These are phyloP conservation scores for Drosophila orosa DNA, from an alignment of 1,140 invertebrate genomes.

Conservation along the genomic window DNA sequence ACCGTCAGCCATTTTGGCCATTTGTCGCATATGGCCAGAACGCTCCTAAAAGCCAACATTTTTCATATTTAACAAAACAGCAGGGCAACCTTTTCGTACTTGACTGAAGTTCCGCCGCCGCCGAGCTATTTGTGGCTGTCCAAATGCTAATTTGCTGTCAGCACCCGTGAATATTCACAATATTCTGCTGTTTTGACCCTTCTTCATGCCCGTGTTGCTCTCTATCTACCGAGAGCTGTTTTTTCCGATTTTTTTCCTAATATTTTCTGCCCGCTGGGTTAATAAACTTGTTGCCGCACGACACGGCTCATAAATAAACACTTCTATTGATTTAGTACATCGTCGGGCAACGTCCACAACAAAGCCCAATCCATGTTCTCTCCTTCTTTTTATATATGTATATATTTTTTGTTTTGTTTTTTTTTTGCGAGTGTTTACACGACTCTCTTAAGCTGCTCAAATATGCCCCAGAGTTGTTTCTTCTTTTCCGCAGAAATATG, in stretches of 20 bases:
- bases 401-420: not conserved
- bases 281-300: conserved; percentile 71
- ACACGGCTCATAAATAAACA: conserved; percentile 65
- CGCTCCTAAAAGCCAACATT: conserved; percentile 10
- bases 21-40: conserved; percentile 38
- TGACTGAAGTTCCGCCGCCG: conserved; percentile 20
- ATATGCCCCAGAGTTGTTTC: conserved; percentile 31
- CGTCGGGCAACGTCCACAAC: conserved; percentile 18
- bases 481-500: conserved; percentile 34
- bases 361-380: conserved; percentile 39
- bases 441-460: conserved; percentile 64
- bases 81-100: conserved; percentile 32
- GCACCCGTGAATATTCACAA: conserved; percentile 58
- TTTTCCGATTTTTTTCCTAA: conserved; percentile 27
- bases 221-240: conserved; percentile 3
- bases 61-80: conserved; percentile 14
- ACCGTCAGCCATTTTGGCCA: conserved; percentile 38
- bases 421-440: conserved; percentile 46
- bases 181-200: conserved; percentile 47
- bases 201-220: conserved; percentile 27
- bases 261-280: conserved; percentile 49
- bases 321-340: conserved; percentile 60
- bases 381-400: conserved; percentile 4
- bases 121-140: conserved; percentile 23
- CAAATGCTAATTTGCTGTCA: conserved; percentile 58